phyloP scores from a whole-genome alignment of 1,140 invertebrate species.

The Harlomillsia oculata region DNA sequence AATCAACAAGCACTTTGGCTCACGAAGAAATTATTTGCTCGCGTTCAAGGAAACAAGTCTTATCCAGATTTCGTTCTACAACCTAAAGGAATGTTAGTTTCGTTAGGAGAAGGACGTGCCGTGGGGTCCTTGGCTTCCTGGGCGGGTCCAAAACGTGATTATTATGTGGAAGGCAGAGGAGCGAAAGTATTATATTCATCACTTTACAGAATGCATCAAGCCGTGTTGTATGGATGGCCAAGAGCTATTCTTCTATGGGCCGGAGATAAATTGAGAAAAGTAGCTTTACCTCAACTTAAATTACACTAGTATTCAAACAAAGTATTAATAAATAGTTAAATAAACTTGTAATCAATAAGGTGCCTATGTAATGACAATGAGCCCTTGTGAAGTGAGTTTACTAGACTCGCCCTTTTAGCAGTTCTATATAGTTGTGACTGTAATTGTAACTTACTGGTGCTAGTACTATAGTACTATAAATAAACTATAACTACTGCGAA shows the following conservation, averaged over 20 bases:
- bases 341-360: no score
- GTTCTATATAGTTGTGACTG: no score
- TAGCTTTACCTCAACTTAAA: conserved; percentile 27
- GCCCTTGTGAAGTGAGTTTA: no score
- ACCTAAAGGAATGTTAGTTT: conserved; percentile 26
- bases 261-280: conserved; percentile 20
- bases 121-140: conserved; percentile 20
- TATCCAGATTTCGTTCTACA: conserved; percentile 15
- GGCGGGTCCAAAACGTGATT: conserved; percentile 19
- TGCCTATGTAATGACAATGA: no score
- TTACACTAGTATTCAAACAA: conserved; percentile 20
- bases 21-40: conserved; percentile 3
- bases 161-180: conserved; percentile 22
- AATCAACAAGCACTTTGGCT: conserved; percentile 29
- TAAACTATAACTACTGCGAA: no score
- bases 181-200: conserved; percentile 26
- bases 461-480: no score
- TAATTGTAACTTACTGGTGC: no score
- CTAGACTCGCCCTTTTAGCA: no score
- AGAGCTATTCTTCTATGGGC: conserved; percentile 16
- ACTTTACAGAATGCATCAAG: conserved; percentile 29
- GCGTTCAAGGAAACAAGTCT: conserved; percentile 1
- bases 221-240: conserved; percentile 21
- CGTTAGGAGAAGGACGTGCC: conserved; percentile 13
- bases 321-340: no score